These are phyloP conservation scores for Propithecus coquereli DNA, from an alignment of 2,113 vertebrate genomes.

Conservation along the genomic window DNA sequence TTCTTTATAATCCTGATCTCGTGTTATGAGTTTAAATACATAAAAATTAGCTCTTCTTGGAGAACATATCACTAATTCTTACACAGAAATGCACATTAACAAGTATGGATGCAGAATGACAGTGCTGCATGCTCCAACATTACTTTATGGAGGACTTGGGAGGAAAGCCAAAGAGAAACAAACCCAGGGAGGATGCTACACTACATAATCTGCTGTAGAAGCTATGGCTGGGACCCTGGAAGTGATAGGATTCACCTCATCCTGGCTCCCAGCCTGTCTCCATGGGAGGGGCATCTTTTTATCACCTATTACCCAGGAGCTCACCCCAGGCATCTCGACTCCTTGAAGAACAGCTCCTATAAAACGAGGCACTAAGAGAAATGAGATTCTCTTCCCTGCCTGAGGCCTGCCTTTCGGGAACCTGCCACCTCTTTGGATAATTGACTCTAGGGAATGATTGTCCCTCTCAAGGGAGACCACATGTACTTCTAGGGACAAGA, in stretches of 20 bases:
- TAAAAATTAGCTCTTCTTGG: conserved; percentile 7
- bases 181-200: neutral
- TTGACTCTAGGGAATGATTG: conserved; percentile 59
- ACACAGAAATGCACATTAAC: neutral
- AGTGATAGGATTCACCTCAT: neutral
- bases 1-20: conserved; percentile 13
- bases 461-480: conserved; percentile 29
- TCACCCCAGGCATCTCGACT: conserved; percentile 39
- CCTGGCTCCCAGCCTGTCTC: neutral
- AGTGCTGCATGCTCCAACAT: neutral
- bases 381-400: conserved; percentile 42
- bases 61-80: neutral
- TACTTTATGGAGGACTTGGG: neutral
- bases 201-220: neutral
- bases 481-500: conserved; percentile 14
- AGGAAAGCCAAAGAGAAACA: neutral
- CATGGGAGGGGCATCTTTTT: neutral
- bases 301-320: conserved; percentile 25
- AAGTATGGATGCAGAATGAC: neutral
- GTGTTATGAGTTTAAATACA: conserved; percentile 26
- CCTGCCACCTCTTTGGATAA: conserved; percentile 52
- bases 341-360: conserved; percentile 47
- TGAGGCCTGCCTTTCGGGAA: conserved; percentile 46
- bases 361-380: conserved; percentile 37
- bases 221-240: neutral